These are phyloP conservation scores for Malaclemys terrapin DNA, from an alignment of 2,113 vertebrate genomes.

Conservation along the genomic window DNA sequence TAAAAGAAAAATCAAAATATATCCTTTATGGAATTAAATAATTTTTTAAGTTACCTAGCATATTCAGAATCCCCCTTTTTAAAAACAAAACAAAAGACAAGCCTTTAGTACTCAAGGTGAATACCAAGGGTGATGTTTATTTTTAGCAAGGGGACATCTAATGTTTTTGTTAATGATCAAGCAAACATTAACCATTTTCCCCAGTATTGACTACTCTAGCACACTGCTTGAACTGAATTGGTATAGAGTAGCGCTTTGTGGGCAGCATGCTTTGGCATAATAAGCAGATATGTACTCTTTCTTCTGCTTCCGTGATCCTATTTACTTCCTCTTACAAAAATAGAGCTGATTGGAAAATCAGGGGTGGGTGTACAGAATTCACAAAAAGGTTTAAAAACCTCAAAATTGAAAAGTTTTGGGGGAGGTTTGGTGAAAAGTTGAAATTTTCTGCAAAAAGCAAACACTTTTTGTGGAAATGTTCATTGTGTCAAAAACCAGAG, in stretches of 20 bases:
- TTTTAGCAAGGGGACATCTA: not conserved
- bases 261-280: not conserved
- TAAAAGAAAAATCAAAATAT: not conserved
- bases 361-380: not conserved
- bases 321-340: fast-evolving
- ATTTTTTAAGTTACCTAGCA: not conserved
- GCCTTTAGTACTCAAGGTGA: not conserved
- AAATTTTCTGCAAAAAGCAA: not conserved
- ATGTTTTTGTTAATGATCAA: not conserved
- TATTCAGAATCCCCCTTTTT: not conserved
- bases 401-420: not conserved
- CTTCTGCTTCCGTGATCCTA: not conserved
- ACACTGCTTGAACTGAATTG: not conserved
- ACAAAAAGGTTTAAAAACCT: fast-evolving
- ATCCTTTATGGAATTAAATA: not conserved
- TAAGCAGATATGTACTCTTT: fast-evolving
- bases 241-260: not conserved
- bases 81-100: not conserved
- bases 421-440: fast-evolving
- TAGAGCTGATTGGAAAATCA: fast-evolving
- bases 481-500: not conserved
- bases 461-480: not conserved
- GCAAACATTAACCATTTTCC: not conserved
- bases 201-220: not conserved
- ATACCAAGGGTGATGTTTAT: not conserved